Evolutionary conservation across 2,113 vertebrate genomes (phyloP).

Genomic region (Antechinus flavipes): DNA sequence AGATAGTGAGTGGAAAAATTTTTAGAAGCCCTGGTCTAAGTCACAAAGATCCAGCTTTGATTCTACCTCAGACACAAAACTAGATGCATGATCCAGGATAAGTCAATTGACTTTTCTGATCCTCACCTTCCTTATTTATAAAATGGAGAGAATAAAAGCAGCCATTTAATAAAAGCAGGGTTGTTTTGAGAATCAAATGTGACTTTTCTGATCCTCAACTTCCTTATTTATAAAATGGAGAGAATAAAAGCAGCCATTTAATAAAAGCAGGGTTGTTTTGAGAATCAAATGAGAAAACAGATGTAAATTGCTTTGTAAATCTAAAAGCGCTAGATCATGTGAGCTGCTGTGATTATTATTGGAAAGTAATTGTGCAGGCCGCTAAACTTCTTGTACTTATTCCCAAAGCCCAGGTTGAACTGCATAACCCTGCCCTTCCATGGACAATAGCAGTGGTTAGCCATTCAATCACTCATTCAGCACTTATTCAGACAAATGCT

Average conservation of each 20-base stretch:
- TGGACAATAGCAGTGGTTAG: not conserved
- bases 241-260: not conserved
- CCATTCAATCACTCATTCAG: not conserved
- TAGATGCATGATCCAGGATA: not conserved
- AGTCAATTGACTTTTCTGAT: not conserved
- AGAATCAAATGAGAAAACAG: not conserved
- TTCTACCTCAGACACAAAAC: not conserved
- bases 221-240: not conserved
- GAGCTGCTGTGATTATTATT: not conserved
- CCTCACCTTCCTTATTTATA: not conserved
- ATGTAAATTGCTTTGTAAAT: not conserved
- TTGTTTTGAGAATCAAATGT: no score
- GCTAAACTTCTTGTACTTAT: slow-evolving; percentile 37
- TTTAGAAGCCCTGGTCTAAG: not conserved
- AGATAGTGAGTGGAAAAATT: no score
- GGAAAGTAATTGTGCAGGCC: not conserved
- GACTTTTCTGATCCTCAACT: not conserved
- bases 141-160: not conserved
- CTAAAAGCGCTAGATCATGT: not conserved
- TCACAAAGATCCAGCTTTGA: not conserved
- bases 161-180: not conserved
- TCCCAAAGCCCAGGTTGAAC: slow-evolving; percentile 52
- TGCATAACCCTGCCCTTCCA: not conserved
- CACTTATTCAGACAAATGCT: not conserved
- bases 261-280: not conserved